Evolutionary conservation across 2,888 invertebrate species (phyloP), one percentile per base, ranked within the genome.

Genomic region (Drosophila acutilabella): DNA sequence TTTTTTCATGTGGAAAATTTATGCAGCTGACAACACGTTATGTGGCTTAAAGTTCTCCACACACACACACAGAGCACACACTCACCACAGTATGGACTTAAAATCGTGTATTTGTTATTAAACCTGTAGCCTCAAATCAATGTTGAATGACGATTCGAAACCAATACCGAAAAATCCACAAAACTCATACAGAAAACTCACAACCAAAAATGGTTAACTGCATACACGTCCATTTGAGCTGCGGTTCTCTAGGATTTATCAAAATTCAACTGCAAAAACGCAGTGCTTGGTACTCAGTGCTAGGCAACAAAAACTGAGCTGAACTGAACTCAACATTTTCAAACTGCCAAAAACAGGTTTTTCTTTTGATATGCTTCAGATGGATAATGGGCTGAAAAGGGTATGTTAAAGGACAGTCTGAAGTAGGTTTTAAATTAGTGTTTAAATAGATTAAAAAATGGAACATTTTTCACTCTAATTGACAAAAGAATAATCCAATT

Each of bases 111-210:
- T 16, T 10, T 13, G 26, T 61, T 47, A 54, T 61, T 26, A 59
- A 71, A 74, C 36, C 47, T 38, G 13, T 40, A 64, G 47, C 41
- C 48, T 48, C 71, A 62, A 74, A 71, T 74, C 66, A 74, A 57
- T 75, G 64, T 33, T 52, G 61, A 50, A 52, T 20, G 36, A 51
- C 45, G 64, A 56, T 57, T 65, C 42, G 23, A 47, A 56, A 52
- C 36, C 64, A 69, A n/a, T 41, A 38, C 59, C 59, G 33, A 30
- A 45, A 57, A 61, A 65, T 65, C 26, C 74, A 61, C 60, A 54
- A 61, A 70, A 40, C 23, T 36, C 36, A 20, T 36, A n/a, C 53
- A 67, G 23, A 20, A 40, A 26, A 36, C 54, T 41, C 13, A 58
- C 14, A 26, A 48, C 40, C 44, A 59, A 59, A 57, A 38, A 50